A percentile compares a stretch with the other conserved stretches of the same genome.
Evolutionary conservation across 2,888 invertebrate genomes (phyloP).

Genomic region (Rhagonycha fulva): DNA sequence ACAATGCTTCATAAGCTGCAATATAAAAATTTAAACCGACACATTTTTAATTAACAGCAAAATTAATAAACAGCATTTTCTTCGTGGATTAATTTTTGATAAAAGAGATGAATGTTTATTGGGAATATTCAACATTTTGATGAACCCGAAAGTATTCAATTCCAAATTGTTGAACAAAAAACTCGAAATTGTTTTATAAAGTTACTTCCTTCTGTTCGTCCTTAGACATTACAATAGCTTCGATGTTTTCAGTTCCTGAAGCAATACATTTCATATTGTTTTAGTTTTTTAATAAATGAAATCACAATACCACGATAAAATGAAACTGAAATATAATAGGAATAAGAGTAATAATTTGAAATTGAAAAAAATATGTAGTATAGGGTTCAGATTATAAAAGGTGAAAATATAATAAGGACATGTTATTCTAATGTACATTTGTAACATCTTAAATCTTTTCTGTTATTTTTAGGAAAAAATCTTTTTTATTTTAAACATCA

Average conservation of each 20-base stretch:
- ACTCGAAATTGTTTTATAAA: background rate
- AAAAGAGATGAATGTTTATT: background rate
- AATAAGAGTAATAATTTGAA: background rate
- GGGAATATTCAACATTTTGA: background rate
- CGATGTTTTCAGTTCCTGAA: background rate
- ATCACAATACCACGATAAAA: background rate
- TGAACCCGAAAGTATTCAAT: background rate
- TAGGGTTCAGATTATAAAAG: background rate
- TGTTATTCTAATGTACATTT: background rate
- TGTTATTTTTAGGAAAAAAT: background rate
- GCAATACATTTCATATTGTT: background rate
- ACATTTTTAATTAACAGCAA: background rate
- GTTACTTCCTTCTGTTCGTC: background rate
- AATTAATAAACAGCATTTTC: background rate
- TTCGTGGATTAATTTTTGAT: background rate
- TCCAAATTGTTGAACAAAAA: background rate
- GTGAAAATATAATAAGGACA: background rate
- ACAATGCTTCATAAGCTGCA: background rate
- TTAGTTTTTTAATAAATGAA: background rate
- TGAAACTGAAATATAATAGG: background rate
- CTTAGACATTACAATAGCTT: background rate
- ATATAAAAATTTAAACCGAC: background rate
- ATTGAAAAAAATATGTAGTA: background rate
- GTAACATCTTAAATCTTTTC: background rate
- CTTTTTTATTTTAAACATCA: background rate